phyloP scores from a whole-genome alignment of 2,888 invertebrate genomes.

The Junonia oenone region DNA sequence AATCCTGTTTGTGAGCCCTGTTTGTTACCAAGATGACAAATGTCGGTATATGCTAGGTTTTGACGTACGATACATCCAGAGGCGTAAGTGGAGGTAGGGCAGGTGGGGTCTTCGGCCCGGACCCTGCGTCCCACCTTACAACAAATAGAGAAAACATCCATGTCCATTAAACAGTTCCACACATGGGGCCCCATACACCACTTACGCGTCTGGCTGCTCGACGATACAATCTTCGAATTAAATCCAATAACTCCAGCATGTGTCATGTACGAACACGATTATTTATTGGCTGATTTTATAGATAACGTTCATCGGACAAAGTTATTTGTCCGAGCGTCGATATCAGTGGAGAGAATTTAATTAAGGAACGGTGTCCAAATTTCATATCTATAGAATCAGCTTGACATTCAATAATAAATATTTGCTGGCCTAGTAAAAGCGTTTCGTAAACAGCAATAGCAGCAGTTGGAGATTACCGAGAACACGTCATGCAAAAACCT shows the following conservation, averaged over 20 bases:
- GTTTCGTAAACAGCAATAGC: slow-evolving; percentile 31
- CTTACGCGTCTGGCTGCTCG: slow-evolving; percentile 75
- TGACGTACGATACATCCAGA: slow-evolving; percentile 81
- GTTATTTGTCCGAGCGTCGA: neutral
- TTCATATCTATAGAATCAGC: slow-evolving; percentile 29
- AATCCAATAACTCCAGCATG: slow-evolving; percentile 27
- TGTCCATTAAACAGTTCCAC: slow-evolving; percentile 62
- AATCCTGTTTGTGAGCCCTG: slow-evolving; percentile 38
- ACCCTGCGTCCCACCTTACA: slow-evolving; percentile 78
- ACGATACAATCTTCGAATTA: slow-evolving; percentile 31
- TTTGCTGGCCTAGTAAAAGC: slow-evolving; percentile 25
- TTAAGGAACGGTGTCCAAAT: neutral
- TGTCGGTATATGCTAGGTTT: slow-evolving; percentile 41
- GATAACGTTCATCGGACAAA: neutral
- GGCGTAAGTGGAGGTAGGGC: slow-evolving; percentile 80
- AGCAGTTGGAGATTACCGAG: slow-evolving; percentile 33
- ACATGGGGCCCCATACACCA: slow-evolving; percentile 69
- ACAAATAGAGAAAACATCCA: slow-evolving; percentile 72
- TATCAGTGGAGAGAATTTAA: neutral
- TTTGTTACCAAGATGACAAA: slow-evolving; percentile 49
- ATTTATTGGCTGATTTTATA: slow-evolving; percentile 28
- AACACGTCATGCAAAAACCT: slow-evolving; percentile 48
- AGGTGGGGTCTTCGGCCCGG: slow-evolving; percentile 78
- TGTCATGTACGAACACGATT: slow-evolving; percentile 10
- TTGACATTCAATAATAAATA: slow-evolving; percentile 5